Evolutionary conservation across 1,140 invertebrate genomes (phyloP).

Genomic region (Ctenoplectra terminalis): DNA sequence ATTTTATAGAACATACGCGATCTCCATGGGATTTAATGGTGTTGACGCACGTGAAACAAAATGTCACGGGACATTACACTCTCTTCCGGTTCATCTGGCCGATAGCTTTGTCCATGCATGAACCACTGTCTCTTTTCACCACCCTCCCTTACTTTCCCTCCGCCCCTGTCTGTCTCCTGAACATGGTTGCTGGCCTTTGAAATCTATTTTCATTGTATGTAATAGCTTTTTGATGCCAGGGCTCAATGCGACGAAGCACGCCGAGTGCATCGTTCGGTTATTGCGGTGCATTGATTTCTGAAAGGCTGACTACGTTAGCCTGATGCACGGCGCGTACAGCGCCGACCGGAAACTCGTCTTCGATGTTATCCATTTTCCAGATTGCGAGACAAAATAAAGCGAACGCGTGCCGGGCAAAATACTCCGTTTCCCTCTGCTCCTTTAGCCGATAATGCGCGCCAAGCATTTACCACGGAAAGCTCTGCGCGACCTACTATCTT

Average conservation of each 20-base stretch:
- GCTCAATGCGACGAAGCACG: constrained; percentile 43
- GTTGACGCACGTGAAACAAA: constrained; percentile 58
- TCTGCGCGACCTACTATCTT: background rate
- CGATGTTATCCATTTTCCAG: constrained; percentile 43
- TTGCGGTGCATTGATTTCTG: constrained; percentile 57
- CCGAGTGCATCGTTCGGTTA: constrained; percentile 44
- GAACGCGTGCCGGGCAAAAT: constrained; percentile 11
- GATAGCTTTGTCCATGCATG: constrained; percentile 52
- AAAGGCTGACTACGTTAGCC: constrained; percentile 33
- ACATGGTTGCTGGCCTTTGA: constrained; percentile 30
- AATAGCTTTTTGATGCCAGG: constrained; percentile 60
- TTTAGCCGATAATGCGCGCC: background rate
- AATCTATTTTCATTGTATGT: constrained; percentile 58
- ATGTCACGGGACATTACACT: constrained; percentile 67
- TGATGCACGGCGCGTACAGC: constrained; percentile 14
- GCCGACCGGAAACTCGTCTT: constrained; percentile 24
- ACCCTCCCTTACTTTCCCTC: background rate
- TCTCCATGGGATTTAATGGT: constrained; percentile 52
- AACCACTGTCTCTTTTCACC: constrained; percentile 31
- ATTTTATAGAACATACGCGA: constrained; percentile 15
- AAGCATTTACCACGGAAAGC: background rate
- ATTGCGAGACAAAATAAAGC: constrained; percentile 27
- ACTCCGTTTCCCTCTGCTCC: background rate
- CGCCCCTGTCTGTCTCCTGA: constrained; percentile 6
- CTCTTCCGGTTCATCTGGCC: constrained; percentile 57